Percentiles rank a stretch among this genome's conserved stretches.
phyloP scores from a whole-genome alignment of 2,888 invertebrate genomes.

The Zootermopsis nevadensis region DNA sequence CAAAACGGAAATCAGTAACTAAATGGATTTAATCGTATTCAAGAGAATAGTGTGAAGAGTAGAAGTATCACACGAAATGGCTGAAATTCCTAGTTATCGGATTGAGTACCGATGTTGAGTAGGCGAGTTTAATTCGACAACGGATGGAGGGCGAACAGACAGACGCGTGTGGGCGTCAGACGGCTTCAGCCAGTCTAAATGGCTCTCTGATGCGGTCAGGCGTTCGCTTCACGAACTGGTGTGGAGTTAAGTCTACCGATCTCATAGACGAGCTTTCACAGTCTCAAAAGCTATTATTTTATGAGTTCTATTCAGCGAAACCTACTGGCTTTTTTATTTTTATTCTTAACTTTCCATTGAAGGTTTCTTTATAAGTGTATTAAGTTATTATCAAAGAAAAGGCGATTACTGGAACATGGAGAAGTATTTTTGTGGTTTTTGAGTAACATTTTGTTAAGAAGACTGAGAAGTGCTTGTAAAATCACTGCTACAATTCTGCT shows the following conservation, averaged over 20 bases:
- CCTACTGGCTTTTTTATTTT: not conserved
- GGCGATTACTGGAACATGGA: too few species aligned
- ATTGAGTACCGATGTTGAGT: constrained; percentile 31
- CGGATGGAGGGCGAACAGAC: not conserved
- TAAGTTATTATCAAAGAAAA: too few species aligned
- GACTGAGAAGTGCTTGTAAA: too few species aligned
- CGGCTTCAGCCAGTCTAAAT: not conserved
- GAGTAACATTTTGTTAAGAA: too few species aligned
- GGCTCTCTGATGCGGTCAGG: not conserved
- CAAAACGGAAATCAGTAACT: constrained; percentile 29
- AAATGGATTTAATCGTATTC: constrained; percentile 30
- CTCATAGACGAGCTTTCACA: not conserved
- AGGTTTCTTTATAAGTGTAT: too few species aligned
- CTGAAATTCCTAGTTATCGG: constrained; percentile 34
- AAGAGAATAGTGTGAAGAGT: constrained; percentile 9
- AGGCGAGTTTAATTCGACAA: constrained; percentile 29
- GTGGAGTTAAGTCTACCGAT: not conserved
- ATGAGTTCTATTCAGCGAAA: not conserved
- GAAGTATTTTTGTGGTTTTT: too few species aligned
- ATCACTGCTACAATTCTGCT: too few species aligned
- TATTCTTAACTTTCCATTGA: not conserved
- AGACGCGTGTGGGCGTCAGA: not conserved
- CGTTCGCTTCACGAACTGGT: not conserved
- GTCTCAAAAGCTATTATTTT: not conserved
- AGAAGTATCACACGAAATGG: constrained; percentile 34